phyloP scores from a whole-genome alignment of 2,888 invertebrate genomes.

The Platycnemis pennipes region DNA sequence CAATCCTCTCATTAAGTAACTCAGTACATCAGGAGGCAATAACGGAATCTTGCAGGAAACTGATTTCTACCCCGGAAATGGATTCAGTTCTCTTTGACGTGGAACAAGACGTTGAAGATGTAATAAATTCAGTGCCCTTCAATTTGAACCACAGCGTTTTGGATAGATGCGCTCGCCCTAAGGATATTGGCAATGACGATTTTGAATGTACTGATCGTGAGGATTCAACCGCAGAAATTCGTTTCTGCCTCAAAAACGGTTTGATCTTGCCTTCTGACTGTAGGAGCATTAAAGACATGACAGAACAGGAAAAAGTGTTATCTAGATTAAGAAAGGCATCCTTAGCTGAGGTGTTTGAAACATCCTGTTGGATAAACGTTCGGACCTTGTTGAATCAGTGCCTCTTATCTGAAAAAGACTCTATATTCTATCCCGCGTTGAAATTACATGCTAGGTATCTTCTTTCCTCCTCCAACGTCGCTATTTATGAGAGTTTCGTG shows the following conservation, averaged over 20 bases:
- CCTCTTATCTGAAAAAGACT: neutral
- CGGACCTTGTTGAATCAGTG: neutral
- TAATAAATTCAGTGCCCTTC: neutral
- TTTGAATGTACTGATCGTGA: neutral
- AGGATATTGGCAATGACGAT: neutral
- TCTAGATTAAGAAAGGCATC: constrained; percentile 20
- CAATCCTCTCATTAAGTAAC: neutral
- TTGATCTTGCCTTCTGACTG: neutral
- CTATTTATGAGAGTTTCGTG: constrained; percentile 42
- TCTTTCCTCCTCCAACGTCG: constrained; percentile 40
- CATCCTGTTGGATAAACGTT: constrained; percentile 26
- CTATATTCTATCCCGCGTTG: neutral
- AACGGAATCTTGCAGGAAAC: neutral
- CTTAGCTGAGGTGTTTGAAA: constrained; percentile 18
- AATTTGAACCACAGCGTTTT: neutral
- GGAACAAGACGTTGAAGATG: constrained; percentile 23
- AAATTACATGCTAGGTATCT: constrained; percentile 35
- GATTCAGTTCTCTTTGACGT: neutral
- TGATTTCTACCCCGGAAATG: constrained; percentile 20
- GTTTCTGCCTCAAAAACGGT: neutral
- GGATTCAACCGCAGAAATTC: neutral
- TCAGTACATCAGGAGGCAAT: neutral
- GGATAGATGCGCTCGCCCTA: neutral
- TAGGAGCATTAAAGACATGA: neutral
- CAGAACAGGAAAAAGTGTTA: neutral